phyloP scores from a whole-genome alignment of 2,113 vertebrate genomes.

The Crotalus helleri region DNA sequence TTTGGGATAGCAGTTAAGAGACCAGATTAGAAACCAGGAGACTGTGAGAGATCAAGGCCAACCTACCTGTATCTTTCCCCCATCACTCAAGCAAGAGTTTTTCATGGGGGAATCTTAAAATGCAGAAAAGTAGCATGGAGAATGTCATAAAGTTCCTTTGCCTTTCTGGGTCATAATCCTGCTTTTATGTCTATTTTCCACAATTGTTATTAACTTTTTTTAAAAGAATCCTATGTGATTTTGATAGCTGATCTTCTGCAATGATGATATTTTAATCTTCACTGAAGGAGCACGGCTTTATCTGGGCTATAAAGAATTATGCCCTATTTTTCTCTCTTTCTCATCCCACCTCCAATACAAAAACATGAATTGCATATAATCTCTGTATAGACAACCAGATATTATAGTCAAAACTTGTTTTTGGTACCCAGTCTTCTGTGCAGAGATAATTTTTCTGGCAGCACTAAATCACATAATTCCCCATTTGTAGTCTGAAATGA shows the following conservation, averaged over 20 bases:
- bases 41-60: neutral
- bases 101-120: neutral
- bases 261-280: neutral
- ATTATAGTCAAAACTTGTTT: neutral
- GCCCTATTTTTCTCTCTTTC: neutral
- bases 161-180: neutral
- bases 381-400: neutral
- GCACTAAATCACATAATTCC: neutral
- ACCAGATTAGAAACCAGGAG: neutral
- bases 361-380: neutral
- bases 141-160: neutral
- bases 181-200: neutral
- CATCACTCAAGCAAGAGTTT: neutral
- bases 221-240: neutral
- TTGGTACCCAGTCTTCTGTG: neutral
- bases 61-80: neutral
- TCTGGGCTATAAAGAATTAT: neutral
- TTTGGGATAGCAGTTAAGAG: neutral
- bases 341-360: neutral
- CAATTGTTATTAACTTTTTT: neutral
- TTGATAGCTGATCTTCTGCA: neutral
- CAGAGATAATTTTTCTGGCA: neutral
- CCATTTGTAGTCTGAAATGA: neutral
- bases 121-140: neutral
- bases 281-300: neutral